These are phyloP conservation scores for Ammodytes marinus DNA, from an alignment of 2,113 vertebrate species.

Conservation along the genomic window DNA sequence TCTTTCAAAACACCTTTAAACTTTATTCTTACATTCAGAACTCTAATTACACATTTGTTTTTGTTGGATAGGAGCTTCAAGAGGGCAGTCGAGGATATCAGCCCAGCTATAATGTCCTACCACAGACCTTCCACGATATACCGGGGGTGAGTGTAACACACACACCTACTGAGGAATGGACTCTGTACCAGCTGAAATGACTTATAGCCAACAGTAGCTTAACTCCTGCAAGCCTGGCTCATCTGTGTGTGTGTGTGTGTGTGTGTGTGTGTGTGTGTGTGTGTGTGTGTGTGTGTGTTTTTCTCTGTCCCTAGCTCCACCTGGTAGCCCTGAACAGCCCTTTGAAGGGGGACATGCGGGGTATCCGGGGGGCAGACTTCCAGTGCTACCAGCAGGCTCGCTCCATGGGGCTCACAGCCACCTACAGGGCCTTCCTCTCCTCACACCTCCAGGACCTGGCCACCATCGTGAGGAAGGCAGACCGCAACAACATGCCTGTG, in stretches of 20 bases:
- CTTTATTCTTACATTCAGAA: background rate
- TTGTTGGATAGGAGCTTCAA: conserved; percentile 75
- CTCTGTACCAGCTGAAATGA: background rate
- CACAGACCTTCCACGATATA: conserved; percentile 62
- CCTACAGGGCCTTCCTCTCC: conserved; percentile 96
- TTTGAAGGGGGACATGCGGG: conserved; percentile 88
- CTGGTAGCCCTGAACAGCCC: conserved; percentile 92
- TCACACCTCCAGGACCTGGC: conserved; percentile 94
- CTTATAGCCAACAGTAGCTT: no score
- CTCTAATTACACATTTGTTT: background rate
- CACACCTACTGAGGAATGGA: background rate
- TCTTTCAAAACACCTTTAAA: background rate
- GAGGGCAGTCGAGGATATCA: conserved; percentile 71
- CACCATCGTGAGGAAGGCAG: conserved; percentile 91
- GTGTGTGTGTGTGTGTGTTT: background rate
- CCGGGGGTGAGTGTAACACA: conserved; percentile 74
- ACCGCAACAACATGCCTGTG: conserved; percentile 86
- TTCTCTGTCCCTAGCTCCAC: conserved; percentile 85
- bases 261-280: no score
- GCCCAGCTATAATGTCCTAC: conserved; percentile 75
- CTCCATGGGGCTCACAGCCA: conserved; percentile 87
- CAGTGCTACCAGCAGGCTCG: conserved; percentile 97
- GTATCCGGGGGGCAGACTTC: conserved; percentile 94
- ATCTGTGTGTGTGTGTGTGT: background rate
- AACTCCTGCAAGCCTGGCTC: background rate